These are phyloP conservation scores for Poecilia picta DNA, from an alignment of 2,797 vertebrate genomes.

Conservation along the genomic window DNA sequence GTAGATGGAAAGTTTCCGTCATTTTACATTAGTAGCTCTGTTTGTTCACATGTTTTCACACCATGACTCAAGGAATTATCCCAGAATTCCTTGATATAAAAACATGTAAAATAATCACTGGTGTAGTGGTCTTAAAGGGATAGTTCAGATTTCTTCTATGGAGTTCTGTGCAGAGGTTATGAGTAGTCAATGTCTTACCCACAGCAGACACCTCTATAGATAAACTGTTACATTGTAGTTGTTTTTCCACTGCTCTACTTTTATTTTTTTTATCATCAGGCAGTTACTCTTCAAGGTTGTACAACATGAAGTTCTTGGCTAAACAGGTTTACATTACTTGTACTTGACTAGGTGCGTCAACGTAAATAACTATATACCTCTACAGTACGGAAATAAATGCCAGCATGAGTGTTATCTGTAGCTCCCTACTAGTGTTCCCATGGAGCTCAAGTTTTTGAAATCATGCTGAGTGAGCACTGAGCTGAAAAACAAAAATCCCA, in stretches of 20 bases:
- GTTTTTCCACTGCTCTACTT: not conserved
- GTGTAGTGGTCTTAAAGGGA: not conserved
- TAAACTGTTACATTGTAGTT: not conserved
- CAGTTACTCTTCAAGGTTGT: not conserved
- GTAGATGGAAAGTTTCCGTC: constrained; percentile 1
- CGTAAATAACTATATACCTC: not conserved
- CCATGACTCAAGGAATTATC: not conserved
- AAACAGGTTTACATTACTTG: not conserved
- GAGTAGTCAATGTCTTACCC: not conserved
- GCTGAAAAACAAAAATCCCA: not conserved
- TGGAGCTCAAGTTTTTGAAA: not conserved
- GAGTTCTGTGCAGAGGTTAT: not conserved
- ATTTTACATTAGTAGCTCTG: constrained; percentile 1
- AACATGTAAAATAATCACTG: constrained; percentile 4
- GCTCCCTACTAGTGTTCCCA: not conserved
- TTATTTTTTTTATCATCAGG: not conserved
- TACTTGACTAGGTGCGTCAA: not conserved
- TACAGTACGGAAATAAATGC: not conserved
- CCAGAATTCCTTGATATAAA: not conserved
- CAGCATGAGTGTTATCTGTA: not conserved
- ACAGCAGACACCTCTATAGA: not conserved
- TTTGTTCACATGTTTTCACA: constrained; percentile 23
- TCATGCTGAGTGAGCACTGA: not conserved
- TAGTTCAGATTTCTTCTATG: not conserved
- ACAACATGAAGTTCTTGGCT: not conserved